Conservation (phyloP, 2,888 invertebrate genomes). For the Athalia circularis region DNA sequence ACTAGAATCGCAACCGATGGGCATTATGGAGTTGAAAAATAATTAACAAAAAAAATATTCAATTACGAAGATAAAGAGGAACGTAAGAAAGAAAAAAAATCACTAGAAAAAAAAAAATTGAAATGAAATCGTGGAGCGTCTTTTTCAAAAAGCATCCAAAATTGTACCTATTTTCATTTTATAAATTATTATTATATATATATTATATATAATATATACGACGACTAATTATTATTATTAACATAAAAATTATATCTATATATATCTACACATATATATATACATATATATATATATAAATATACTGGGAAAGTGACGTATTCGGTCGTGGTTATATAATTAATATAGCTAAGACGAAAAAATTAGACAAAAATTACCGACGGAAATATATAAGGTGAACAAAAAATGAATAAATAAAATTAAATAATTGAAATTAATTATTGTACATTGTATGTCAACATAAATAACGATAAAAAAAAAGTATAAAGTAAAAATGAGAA, state of each 20-base stretch:
- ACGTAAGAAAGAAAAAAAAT: constrained; percentile 51
- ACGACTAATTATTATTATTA: constrained; percentile 61
- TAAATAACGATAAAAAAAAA: constrained; percentile 49
- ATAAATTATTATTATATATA: constrained; percentile 67
- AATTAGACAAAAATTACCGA: constrained; percentile 57
- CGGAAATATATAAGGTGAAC: constrained; percentile 50
- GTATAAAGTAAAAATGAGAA: not conserved
- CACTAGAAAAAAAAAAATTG: constrained; percentile 4
- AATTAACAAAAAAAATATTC: constrained; percentile 49
- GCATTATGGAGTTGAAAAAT: constrained; percentile 64
- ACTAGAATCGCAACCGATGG: constrained; percentile 75
- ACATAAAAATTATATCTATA: constrained; percentile 71
- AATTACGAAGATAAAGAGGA: constrained; percentile 47
- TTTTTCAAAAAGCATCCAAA: constrained; percentile 72
- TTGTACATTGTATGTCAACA: constrained; percentile 72
- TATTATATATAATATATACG: constrained; percentile 68
- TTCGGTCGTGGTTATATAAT: constrained; percentile 42
- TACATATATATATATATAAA: constrained; percentile 54
- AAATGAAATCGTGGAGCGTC: constrained; percentile 69
- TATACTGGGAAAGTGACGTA: constrained; percentile 58
- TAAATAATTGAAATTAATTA: constrained; percentile 60
- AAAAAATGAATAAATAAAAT: constrained; percentile 51
- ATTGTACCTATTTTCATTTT: constrained; percentile 75
- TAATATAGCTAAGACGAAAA: constrained; percentile 66
- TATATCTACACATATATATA: constrained; percentile 60